phyloP scores from a whole-genome alignment of 2,888 invertebrate species.

The Drosophila falleni region DNA sequence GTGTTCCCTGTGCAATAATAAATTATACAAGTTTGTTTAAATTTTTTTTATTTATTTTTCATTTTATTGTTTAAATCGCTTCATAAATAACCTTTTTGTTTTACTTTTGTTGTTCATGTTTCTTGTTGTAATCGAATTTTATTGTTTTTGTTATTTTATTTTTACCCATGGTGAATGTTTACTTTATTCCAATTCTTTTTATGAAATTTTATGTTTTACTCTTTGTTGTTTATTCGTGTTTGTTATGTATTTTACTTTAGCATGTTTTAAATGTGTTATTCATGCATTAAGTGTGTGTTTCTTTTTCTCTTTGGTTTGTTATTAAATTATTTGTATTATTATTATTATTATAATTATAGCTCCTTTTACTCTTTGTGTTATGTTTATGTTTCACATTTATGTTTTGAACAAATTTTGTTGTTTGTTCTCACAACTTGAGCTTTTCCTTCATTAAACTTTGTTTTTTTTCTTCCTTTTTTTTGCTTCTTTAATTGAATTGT shows the following conservation, averaged over 20 bases:
- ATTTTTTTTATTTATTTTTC: conserved; percentile 63
- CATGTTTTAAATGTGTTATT: conserved; percentile 61
- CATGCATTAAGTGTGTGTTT: conserved; percentile 54
- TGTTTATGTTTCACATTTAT: conserved; percentile 60
- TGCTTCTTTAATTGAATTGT: conserved; percentile 34
- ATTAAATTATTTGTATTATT: conserved; percentile 38
- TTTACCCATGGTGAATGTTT: conserved; percentile 63
- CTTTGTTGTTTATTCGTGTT: conserved; percentile 44
- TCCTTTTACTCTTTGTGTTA: conserved; percentile 55
- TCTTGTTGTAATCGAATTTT: conserved; percentile 61
- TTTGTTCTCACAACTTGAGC: conserved; percentile 60
- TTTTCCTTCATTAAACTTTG: conserved; percentile 48
- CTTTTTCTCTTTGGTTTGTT: conserved; percentile 28
- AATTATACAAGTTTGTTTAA: conserved; percentile 54
- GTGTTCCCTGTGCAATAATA: conserved; percentile 29
- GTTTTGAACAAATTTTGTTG: conserved; percentile 70
- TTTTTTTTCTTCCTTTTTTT: conserved; percentile 25
- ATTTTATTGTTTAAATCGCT: conserved; percentile 79
- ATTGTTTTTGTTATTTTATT: conserved; percentile 43
- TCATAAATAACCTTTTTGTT: conserved; percentile 69
- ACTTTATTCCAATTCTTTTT: conserved; percentile 55
- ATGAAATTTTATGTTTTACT: conserved; percentile 51
- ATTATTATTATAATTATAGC: conserved; percentile 57
- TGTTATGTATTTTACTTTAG: conserved; percentile 61
- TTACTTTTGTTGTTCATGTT: conserved; percentile 41